A percentile compares a stretch with the other conserved stretches of the same genome.
Conservation (phyloP, 2,113 vertebrate genomes). For the Cryptotis parvus region DNA sequence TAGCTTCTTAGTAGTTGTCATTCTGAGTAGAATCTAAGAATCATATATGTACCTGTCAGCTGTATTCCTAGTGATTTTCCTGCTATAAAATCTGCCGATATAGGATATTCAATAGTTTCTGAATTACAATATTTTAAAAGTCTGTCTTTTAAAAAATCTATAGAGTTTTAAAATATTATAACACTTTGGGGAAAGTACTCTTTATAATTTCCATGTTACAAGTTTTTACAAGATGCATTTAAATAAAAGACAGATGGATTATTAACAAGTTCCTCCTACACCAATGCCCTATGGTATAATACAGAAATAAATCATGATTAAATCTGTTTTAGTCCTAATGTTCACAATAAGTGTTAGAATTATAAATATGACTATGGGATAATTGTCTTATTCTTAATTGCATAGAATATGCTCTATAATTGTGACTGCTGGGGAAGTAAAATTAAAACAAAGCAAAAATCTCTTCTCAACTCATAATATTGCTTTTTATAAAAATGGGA, state of each 20-base stretch:
- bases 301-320: not conserved
- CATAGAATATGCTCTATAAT: not conserved
- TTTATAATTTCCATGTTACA: not conserved
- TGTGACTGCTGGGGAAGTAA: not conserved
- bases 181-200: not conserved
- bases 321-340: conserved; percentile 31
- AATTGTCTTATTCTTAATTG: not conserved
- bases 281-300: not conserved
- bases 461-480: not conserved
- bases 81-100: not conserved
- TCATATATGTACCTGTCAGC: not conserved
- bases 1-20: not conserved
- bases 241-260: conserved; percentile 44
- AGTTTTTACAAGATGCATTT: conserved; percentile 19
- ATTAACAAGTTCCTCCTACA: not conserved
- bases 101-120: not conserved
- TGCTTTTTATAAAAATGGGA: not conserved
- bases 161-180: not conserved
- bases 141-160: not conserved
- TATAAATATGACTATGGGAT: not conserved
- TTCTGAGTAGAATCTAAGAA: not conserved
- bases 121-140: not conserved
- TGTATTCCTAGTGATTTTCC: not conserved
- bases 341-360: conserved; percentile 24
- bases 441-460: conserved; percentile 21